These are phyloP conservation scores for Dendrolimus houi DNA, from an alignment of 2,888 invertebrate species.

Conservation along the genomic window DNA sequence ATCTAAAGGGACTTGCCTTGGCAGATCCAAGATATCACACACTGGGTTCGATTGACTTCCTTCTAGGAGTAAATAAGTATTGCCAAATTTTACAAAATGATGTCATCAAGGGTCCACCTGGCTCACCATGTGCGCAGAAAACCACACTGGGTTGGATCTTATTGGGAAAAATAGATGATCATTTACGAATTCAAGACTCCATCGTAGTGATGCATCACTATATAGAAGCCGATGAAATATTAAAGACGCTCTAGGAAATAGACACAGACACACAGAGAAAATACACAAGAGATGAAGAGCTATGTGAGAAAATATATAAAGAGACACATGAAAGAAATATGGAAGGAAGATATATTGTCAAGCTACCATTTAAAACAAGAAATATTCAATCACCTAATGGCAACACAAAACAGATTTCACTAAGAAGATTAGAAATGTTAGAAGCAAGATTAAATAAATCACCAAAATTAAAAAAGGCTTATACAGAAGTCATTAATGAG, in stretches of 20 bases:
- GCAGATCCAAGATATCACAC: conserved; percentile 12
- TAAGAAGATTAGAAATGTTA: conserved; percentile 21
- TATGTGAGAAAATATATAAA: conserved; percentile 16
- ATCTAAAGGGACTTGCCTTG: conserved; percentile 6
- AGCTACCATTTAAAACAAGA: conserved; percentile 12
- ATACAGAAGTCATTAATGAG: conserved; percentile 15
- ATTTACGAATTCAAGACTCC: conserved; percentile 1
- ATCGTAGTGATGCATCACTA: conserved; percentile 10
- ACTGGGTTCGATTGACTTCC: conserved; percentile 15
- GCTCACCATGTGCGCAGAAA: conserved; percentile 15
- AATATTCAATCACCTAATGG: conserved; percentile 7
- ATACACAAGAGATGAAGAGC: conserved; percentile 11
- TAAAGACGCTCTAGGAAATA: conserved; percentile 13
- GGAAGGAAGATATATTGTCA: conserved; percentile 15
- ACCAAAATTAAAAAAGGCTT: conserved; percentile 9
- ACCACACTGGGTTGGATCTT: conserved; percentile 20
- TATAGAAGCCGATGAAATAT: conserved; percentile 8
- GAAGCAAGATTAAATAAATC: conserved; percentile 11
- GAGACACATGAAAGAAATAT: conserved; percentile 10
- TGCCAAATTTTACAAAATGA: conserved; percentile 10
- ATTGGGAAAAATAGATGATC: conserved; percentile 10
- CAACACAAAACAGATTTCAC: conserved; percentile 12
- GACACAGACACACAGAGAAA: conserved; percentile 7
- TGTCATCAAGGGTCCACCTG: conserved; percentile 14
- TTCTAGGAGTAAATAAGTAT: conserved; percentile 16